phyloP scores from a whole-genome alignment of 2,888 invertebrate genomes.

The Sarcophaga carnaria region DNA sequence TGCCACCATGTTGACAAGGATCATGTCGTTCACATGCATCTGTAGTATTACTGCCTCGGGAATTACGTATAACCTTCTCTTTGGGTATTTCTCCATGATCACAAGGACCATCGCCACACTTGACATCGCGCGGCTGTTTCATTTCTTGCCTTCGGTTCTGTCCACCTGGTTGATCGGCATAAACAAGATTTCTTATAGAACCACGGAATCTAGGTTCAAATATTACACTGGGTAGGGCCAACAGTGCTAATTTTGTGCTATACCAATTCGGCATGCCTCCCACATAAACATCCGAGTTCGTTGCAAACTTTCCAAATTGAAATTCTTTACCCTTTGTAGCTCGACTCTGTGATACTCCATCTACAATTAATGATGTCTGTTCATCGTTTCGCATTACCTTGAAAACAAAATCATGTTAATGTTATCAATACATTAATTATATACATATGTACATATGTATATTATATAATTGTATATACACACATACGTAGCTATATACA shows the following conservation, averaged over 20 bases:
- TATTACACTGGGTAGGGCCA: constrained; percentile 94
- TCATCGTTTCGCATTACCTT: constrained; percentile 89
- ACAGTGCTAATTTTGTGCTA: constrained; percentile 91
- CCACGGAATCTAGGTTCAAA: constrained; percentile 97
- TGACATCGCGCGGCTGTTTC: constrained; percentile 89
- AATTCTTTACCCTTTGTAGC: constrained; percentile 94
- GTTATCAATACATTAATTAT: neutral
- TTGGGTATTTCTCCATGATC: constrained; percentile 81
- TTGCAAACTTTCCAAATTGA: constrained; percentile 91
- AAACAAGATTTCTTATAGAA: constrained; percentile 94
- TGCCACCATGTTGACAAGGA: constrained; percentile 96
- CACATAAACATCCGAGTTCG: constrained; percentile 96
- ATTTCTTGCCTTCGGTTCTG: constrained; percentile 92
- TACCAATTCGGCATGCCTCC: constrained; percentile 98
- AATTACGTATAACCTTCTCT: constrained; percentile 80
- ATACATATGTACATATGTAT: no score
- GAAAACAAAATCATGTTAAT: constrained; percentile 25
- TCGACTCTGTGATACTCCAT: constrained; percentile 90
- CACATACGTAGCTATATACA: no score
- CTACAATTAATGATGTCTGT: constrained; percentile 92
- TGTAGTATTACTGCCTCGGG: constrained; percentile 85
- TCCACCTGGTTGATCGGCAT: constrained; percentile 91
- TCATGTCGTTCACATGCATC: constrained; percentile 94
- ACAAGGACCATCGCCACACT: constrained; percentile 83
- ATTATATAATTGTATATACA: neutral